Evolutionary conservation across 37 sponge, comb jelly and placozoan species (phyloP).

Genomic region (Halichondria panicea): DNA sequence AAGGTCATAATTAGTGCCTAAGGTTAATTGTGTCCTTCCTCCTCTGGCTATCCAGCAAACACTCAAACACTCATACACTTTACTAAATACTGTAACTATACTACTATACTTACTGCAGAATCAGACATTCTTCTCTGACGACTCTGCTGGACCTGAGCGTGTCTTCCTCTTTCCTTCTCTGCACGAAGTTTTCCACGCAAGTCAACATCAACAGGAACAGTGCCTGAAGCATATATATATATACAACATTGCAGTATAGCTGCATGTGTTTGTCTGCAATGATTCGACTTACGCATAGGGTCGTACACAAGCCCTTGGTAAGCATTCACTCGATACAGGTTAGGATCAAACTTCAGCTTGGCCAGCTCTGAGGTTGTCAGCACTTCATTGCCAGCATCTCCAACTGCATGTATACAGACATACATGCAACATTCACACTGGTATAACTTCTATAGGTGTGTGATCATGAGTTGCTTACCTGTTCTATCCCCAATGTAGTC

Average conservation of each 20-base stretch:
- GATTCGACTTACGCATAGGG: conserved; percentile 53
- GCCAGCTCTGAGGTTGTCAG: conserved; percentile 34
- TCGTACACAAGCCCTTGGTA: conserved; percentile 55
- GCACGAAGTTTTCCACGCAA: conserved; percentile 27
- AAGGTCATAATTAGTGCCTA: no score
- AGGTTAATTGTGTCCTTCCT: no score
- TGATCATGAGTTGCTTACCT: conserved; percentile 25
- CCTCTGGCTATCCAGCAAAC: no score
- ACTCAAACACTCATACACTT: no score
- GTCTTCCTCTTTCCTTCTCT: conserved; percentile 47
- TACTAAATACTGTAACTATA: background rate
- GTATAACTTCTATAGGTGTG: background rate
- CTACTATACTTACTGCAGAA: conserved; percentile 23
- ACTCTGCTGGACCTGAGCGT: conserved; percentile 18
- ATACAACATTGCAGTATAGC: background rate
- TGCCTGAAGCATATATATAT: conserved; percentile 39
- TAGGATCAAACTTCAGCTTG: conserved; percentile 59
- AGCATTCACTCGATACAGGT: conserved; percentile 60
- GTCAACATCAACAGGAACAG: conserved; percentile 66
- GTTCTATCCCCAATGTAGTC: conserved; percentile 66
- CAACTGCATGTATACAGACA: conserved; percentile 44
- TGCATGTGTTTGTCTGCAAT: background rate
- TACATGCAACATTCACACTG: background rate
- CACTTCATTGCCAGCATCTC: conserved; percentile 71
- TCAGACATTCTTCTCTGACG: conserved; percentile 41